phyloP scores from a whole-genome alignment of 2,113 vertebrate species.

The Xenopus borealis region DNA sequence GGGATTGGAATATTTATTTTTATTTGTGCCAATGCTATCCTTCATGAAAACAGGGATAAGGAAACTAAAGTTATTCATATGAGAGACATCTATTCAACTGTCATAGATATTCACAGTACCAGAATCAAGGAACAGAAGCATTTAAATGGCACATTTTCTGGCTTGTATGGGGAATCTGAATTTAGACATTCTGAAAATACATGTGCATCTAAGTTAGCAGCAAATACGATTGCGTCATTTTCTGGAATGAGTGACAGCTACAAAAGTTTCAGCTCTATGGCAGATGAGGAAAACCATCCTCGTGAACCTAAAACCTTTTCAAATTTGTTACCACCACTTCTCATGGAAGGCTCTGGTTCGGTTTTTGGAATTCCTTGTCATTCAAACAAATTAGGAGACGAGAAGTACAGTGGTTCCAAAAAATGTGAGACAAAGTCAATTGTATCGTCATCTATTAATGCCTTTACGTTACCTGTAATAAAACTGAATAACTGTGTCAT shows the following conservation, averaged over 20 bases:
- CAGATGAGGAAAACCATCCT: constrained; percentile 74
- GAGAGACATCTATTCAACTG: constrained; percentile 97
- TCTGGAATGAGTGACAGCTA: constrained; percentile 62
- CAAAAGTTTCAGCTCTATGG: constrained; percentile 68
- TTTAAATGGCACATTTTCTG: constrained; percentile 66
- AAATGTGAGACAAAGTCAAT: constrained; percentile 92
- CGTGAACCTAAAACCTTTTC: constrained; percentile 65
- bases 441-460: constrained; percentile 92
- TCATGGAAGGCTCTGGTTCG: constrained; percentile 69
- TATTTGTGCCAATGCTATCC: constrained; percentile 95
- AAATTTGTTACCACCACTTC: constrained; percentile 76
- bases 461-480: constrained; percentile 94
- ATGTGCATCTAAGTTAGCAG: constrained; percentile 69
- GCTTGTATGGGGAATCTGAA: constrained; percentile 66
- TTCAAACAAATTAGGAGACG: constrained; percentile 64
- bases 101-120: constrained; percentile 93
- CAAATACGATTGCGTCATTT: constrained; percentile 75
- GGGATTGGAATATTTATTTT: constrained; percentile 98
- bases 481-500: constrained; percentile 99
- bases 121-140: constrained; percentile 83
- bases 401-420: constrained; percentile 64
- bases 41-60: constrained; percentile 94
- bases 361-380: constrained; percentile 72
- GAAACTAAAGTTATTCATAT: constrained; percentile 99
- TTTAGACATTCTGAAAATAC: constrained; percentile 63